Evolutionary conservation across 1,140 invertebrate genomes (phyloP), one percentile per base, ranked within the genome.

Genomic region (Bradysia coprophila): DNA sequence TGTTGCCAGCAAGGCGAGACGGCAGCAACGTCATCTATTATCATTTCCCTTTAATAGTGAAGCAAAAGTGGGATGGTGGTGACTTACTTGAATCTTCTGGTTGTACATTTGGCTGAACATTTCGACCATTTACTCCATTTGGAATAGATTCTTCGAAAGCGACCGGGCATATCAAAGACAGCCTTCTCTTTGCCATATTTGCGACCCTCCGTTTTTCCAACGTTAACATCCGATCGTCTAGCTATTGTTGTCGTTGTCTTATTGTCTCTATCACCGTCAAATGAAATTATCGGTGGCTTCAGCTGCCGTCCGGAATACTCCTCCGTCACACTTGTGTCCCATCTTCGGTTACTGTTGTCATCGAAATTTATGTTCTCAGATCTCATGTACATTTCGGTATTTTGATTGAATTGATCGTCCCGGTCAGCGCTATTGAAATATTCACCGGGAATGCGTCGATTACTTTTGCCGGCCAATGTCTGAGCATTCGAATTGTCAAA

Each of bases 81-180:
- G n/a, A 48, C 52, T 51, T 43, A 59, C 54, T 59, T 65, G 20
- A 59, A 59, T 36, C 66, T 48, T 4, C 58, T 43, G 1, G 65
- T 65, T 10, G 56, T 58, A 48, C 66, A 68, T 22, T 62, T 56
- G 8, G 52, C 46, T 2, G 56, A 57, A 42, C 65, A 67, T 19
- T 56, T 54, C 5, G 53, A 56, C 65, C 65, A 67, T 11, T 59
- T 51, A 21, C 61, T 62, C 65, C 65, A 67, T 47, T 59, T 62
- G 3, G 53, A 53, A 41, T 57, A 59, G 36, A 55, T 45, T 10
- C 55, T 45, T 16, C 54, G 32, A 36, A 55, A 48, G 0, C 51
- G 45, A 20, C 23, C 21, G 21, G 40, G 33, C 19, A 32, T 4
- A 18, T 45, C 40, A 39, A 42, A 38, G 16, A 45, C 44, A 19